Evolutionary conservation across 2,797 vertebrate species (phyloP), one percentile per base, ranked within the genome.

Genomic region (Pelodytes ibericus): DNA sequence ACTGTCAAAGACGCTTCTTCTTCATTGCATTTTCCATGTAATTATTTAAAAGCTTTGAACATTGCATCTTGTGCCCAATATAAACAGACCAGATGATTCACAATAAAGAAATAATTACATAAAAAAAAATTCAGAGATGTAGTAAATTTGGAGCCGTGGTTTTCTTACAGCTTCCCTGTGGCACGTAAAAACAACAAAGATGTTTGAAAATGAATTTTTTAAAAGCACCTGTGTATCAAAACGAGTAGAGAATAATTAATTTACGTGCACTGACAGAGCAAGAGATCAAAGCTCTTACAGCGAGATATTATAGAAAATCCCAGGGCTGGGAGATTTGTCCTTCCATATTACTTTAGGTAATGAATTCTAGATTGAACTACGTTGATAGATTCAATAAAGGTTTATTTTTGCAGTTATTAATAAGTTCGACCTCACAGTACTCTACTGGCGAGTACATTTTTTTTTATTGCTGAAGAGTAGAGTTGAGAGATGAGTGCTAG

Each of bases 251-350:
- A 51, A 67, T 31, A 67, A 53, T 67, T 67, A 30, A 67, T 67
- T 67, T 51, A 51, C 64, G 22, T 67, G 41, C 13, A 25, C 24
- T 41, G 22, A 25, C 41, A 64, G 62, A 64, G 31, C 41, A 67
- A 30, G 64, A 67, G 64, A 51, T 67, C 41, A 30, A 67, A 67
- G 44, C 64, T 31, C 47, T 51, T 67, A 67, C 44, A 53, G 41
- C 31, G 20, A 8, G 27, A 39, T 16, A 53, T 30, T 51, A 30
- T 44, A 51, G 44, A 41, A 44, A 64, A 41, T 64, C 39, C 33
- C 36, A 16, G n/a, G 1, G 22, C 36, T 22, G 4, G 44, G 22
- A 44, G 31, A 39, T 64, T 33, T 64, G 36, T 10, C 36, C 36
- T 64, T 41, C 39, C 15, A 44, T 44, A 47, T 44, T 64, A 41